Evolutionary conservation across 2,797 vertebrate genomes (phyloP).

Genomic region (Epinephelus awoara): DNA sequence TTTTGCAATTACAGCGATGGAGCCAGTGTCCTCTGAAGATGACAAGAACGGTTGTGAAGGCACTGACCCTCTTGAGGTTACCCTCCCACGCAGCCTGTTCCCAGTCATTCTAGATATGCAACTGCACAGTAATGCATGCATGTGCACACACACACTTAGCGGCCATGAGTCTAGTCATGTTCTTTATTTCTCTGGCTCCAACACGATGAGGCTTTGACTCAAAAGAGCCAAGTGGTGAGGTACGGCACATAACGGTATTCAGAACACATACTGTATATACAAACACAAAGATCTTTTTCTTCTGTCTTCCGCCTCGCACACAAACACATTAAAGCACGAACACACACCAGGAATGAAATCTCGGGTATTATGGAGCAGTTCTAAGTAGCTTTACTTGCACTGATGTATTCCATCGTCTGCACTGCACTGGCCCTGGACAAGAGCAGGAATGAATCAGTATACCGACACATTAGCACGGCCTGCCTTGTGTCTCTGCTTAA

Average conservation of each 20-base stretch:
- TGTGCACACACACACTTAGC: background rate
- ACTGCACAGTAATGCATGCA: background rate
- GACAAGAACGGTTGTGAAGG: conserved; percentile 67
- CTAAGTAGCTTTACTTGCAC: conserved; percentile 58
- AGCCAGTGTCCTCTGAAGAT: conserved; percentile 45
- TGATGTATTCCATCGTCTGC: conserved; percentile 54
- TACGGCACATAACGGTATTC: background rate
- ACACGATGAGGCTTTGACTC: background rate
- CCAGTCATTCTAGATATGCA: background rate
- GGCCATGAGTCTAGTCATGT: conserved; percentile 6
- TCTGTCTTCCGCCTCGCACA: background rate
- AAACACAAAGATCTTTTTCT: background rate
- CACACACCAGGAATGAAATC: conserved; percentile 33
- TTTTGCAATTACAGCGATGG: conserved; percentile 46
- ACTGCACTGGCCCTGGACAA: conserved; percentile 13
- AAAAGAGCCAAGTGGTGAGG: background rate
- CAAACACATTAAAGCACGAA: conserved; percentile 20
- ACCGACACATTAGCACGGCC: conserved; percentile 35
- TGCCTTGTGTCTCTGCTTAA: conserved; percentile 42
- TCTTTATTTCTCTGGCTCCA: background rate
- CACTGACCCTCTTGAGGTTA: conserved; percentile 46
- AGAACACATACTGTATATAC: background rate
- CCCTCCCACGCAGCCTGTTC: conserved; percentile 23
- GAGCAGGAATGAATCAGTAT: conserved; percentile 51
- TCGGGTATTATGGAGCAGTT: conserved; percentile 37